Conservation (phyloP, 2,888 invertebrate species). For the Amphipoea oculea region DNA sequence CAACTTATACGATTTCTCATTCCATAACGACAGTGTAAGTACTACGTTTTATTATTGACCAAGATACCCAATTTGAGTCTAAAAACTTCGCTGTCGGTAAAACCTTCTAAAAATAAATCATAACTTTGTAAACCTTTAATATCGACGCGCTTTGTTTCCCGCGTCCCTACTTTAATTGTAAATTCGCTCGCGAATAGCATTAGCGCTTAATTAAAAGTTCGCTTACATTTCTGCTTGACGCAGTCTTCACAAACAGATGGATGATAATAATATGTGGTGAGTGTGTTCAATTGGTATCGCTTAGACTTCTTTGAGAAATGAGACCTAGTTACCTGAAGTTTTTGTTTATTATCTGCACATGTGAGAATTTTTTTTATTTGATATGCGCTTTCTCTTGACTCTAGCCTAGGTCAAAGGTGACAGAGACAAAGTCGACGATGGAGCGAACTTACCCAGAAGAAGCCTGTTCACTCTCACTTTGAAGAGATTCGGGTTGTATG, state of each 20-base stretch:
- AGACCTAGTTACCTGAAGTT: not conserved
- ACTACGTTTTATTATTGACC: not conserved
- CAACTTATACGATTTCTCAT: not conserved
- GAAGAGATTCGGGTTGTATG: no score
- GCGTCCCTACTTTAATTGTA: slow-evolving; percentile 80
- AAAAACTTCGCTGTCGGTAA: not conserved
- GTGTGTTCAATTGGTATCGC: slow-evolving; percentile 21
- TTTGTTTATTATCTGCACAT: slow-evolving; percentile 13
- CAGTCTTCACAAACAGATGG: slow-evolving; percentile 74
- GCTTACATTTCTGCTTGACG: slow-evolving; percentile 76
- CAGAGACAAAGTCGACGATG: no score
- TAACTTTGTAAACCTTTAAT: slow-evolving; percentile 27
- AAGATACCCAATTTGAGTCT: not conserved
- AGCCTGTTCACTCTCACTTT: no score
- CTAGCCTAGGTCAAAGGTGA: no score
- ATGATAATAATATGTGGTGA: slow-evolving; percentile 16
- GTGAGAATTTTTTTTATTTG: no score
- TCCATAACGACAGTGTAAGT: not conserved
- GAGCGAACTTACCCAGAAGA: no score
- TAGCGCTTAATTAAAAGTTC: slow-evolving; percentile 89
- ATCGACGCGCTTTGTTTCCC: slow-evolving; percentile 65
- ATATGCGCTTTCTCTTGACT: no score
- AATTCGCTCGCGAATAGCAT: slow-evolving; percentile 84
- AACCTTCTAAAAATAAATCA: not conserved
- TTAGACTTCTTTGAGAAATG: not conserved